These are phyloP conservation scores for Heterotilapia buettikoferi DNA, from an alignment of 2,113 vertebrate species.

Conservation along the genomic window DNA sequence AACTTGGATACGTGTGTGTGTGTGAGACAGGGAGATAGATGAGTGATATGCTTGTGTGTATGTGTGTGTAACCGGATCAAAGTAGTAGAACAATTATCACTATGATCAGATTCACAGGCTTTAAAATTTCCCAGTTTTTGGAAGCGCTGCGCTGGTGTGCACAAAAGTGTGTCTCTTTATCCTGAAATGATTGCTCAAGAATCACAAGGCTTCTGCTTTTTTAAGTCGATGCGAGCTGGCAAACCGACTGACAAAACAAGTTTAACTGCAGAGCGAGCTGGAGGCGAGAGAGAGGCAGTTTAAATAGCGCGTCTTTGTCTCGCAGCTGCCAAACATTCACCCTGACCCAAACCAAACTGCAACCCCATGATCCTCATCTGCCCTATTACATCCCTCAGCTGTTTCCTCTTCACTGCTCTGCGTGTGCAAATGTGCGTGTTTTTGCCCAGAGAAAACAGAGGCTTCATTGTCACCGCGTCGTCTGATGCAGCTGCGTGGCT, in stretches of 20 bases:
- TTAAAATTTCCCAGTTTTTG: not conserved
- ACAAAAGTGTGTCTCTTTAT: not conserved
- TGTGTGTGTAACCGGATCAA: not conserved
- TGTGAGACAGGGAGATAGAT: not conserved
- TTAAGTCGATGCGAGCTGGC: not conserved
- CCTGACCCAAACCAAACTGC: slow-evolving; percentile 58
- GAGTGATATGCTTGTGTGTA: not conserved
- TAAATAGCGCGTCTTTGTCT: slow-evolving; percentile 58
- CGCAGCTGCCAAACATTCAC: slow-evolving; percentile 56
- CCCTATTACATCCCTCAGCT: slow-evolving; percentile 73
- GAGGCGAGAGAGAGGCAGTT: slow-evolving; percentile 26
- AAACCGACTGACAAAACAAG: slow-evolving; percentile 43
- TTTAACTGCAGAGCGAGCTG: slow-evolving; percentile 3
- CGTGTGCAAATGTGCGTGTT: slow-evolving; percentile 19
- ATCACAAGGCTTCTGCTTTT: slow-evolving; percentile 38
- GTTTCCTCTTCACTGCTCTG: slow-evolving; percentile 41
- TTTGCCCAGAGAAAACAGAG: slow-evolving; percentile 50
- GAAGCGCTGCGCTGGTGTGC: not conserved
- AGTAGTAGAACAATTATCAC: not conserved
- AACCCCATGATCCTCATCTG: slow-evolving; percentile 76
- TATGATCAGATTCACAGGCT: not conserved
- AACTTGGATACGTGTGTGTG: not conserved
- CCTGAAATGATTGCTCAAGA: not conserved
- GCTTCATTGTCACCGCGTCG: slow-evolving; percentile 32
- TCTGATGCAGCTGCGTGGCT: slow-evolving; percentile 52